phyloP scores from a whole-genome alignment of 2,113 vertebrate species.

The Pungitius pungitius region DNA sequence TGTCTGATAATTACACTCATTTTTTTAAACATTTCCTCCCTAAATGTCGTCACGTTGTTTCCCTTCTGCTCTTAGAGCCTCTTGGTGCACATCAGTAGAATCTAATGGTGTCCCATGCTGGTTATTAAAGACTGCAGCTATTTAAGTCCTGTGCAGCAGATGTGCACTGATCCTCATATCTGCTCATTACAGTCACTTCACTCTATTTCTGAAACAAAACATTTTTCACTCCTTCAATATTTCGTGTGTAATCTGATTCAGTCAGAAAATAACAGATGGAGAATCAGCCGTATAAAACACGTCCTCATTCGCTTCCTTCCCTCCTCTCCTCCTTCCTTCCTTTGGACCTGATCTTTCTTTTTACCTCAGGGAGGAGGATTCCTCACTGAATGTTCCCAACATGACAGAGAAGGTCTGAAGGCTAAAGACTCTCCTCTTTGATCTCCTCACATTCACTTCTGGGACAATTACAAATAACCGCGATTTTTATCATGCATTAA shows the following conservation, averaged over 20 bases:
- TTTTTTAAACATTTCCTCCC: not conserved
- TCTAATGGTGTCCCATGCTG: not conserved
- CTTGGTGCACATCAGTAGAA: not conserved
- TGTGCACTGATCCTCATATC: conserved; percentile 53
- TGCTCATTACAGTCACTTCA: conserved; percentile 45
- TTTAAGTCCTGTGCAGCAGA: conserved; percentile 57
- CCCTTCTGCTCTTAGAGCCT: not conserved
- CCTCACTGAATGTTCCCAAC: not conserved
- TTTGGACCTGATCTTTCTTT: not conserved
- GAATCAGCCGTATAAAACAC: conserved; percentile 1
- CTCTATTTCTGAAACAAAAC: conserved; percentile 52
- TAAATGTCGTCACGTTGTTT: not conserved
- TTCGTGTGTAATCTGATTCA: conserved; percentile 45
- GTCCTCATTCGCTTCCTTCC: not conserved
- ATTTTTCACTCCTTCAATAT: conserved; percentile 52
- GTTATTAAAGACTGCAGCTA: conserved; percentile 53
- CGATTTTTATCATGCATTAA: not conserved
- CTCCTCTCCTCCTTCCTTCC: not conserved
- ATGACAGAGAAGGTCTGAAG: too few relatives aligned
- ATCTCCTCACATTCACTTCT: conserved; percentile 32
- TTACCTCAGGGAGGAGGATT: not conserved
- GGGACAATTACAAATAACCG: conserved; percentile 30
- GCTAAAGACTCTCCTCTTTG: conserved; percentile 23
- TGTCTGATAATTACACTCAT: not conserved
- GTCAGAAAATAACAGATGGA: conserved; percentile 33